phyloP scores from a whole-genome alignment of 2,797 vertebrate genomes.

The Melanotaenia trifasciata region DNA sequence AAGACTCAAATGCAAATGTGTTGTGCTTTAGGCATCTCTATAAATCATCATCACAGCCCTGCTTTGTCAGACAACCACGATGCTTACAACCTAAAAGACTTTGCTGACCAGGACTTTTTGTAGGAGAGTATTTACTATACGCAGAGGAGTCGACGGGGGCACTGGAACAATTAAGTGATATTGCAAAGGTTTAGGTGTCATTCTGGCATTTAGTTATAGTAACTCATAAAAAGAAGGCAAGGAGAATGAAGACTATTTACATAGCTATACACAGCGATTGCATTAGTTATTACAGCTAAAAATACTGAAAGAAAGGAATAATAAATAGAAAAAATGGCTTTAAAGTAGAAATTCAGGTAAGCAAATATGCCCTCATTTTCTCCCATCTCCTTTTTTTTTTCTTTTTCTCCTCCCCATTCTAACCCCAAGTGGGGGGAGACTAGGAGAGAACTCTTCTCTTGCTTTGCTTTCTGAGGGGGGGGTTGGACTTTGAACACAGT shows the following conservation, averaged over 20 bases:
- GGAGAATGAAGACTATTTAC: background rate
- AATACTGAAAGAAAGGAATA: constrained; percentile 16
- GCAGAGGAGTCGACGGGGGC: constrained; percentile 14
- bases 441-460: constrained; percentile 10
- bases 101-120: constrained; percentile 28
- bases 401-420: background rate
- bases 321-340: background rate
- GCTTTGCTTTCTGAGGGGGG: constrained; percentile 22
- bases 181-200: constrained; percentile 45
- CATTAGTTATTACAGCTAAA: background rate
- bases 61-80: constrained; percentile 24
- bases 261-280: background rate
- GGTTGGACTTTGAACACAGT: constrained; percentile 53
- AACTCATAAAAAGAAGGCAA: constrained; percentile 34
- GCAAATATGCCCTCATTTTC: constrained; percentile 13
- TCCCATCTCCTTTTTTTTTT: constrained; percentile 1
- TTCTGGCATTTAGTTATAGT: constrained; percentile 51
- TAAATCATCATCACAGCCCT: constrained; percentile 35
- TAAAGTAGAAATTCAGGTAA: constrained; percentile 46
- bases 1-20: constrained; percentile 24
- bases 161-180: constrained; percentile 20
- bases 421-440: no score
- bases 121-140: constrained; percentile 9
- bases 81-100: constrained; percentile 21
- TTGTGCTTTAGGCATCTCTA: constrained; percentile 18